These are phyloP conservation scores for Etheostoma nigrum DNA, from an alignment of 2,797 vertebrate genomes.

Conservation along the genomic window DNA sequence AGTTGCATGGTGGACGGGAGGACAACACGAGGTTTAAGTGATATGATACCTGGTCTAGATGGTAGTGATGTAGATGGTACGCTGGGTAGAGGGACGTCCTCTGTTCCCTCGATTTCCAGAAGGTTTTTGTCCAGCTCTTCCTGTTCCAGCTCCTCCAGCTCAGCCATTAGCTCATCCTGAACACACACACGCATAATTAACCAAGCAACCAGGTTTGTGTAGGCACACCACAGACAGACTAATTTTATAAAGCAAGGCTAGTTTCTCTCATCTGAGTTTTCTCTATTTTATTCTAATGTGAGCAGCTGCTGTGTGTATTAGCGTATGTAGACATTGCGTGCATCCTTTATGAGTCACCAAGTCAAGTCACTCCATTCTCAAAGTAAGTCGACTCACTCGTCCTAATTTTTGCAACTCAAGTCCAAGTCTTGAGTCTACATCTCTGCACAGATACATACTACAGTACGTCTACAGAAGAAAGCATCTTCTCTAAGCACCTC, in stretches of 20 bases:
- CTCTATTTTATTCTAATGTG: neutral
- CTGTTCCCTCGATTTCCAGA: constrained; percentile 90
- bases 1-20: too few relatives aligned
- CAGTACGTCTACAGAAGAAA: too few relatives aligned
- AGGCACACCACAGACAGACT: neutral
- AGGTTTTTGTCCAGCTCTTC: constrained; percentile 96
- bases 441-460: neutral
- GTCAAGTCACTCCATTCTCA: too few relatives aligned
- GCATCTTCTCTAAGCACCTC: neutral
- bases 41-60: constrained; percentile 87
- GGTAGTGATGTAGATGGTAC: constrained; percentile 94
- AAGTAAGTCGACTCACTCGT: neutral
- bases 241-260: too few relatives aligned
- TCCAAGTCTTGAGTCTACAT: too few relatives aligned
- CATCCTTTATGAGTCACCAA: neutral
- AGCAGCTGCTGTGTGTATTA: neutral
- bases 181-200: constrained; percentile 2
- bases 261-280: neutral
- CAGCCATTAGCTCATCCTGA: constrained; percentile 95
- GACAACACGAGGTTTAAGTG: neutral
- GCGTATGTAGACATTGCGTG: neutral
- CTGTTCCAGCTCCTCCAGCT: constrained; percentile 96
- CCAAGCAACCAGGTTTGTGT: neutral
- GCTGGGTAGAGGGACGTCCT: constrained; percentile 92
- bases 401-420: neutral